These are phyloP conservation scores for Chrysodeixis includens DNA, from an alignment of 2,888 invertebrate species.

Conservation along the genomic window DNA sequence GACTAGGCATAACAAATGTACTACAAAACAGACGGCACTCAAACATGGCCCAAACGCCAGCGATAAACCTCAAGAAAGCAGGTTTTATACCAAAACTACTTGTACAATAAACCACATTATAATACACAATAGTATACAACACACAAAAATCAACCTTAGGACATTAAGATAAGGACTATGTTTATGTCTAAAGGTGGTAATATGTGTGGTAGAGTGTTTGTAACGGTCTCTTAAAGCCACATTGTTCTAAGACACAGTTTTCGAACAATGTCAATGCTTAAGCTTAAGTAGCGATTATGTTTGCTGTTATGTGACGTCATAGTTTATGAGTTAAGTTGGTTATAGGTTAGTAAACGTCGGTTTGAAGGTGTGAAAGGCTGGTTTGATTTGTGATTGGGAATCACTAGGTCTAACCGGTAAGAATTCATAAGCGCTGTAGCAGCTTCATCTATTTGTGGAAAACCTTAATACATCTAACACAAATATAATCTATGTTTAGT, in stretches of 20 bases:
- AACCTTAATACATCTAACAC: too few relatives aligned
- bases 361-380: background rate
- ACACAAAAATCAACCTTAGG: background rate
- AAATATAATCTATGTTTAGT: too few relatives aligned
- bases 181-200: background rate
- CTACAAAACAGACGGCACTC: background rate
- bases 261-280: background rate
- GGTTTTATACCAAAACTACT: background rate
- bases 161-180: background rate
- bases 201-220: background rate
- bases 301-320: background rate
- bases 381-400: too few relatives aligned
- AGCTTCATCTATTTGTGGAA: too few relatives aligned
- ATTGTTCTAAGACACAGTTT: background rate
- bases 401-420: too few relatives aligned
- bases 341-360: background rate
- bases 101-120: background rate
- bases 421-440: too few relatives aligned
- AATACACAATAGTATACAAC: background rate
- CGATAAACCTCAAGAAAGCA: constrained; percentile 2
- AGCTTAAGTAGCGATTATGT: background rate
- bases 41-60: background rate
- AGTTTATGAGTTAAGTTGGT: background rate
- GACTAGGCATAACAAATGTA: constrained; percentile 2
- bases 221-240: background rate